Evolutionary conservation across 1,140 invertebrate species (phyloP), one percentile per base, ranked within the genome.

Genomic region (Nasonia longicornis): DNA sequence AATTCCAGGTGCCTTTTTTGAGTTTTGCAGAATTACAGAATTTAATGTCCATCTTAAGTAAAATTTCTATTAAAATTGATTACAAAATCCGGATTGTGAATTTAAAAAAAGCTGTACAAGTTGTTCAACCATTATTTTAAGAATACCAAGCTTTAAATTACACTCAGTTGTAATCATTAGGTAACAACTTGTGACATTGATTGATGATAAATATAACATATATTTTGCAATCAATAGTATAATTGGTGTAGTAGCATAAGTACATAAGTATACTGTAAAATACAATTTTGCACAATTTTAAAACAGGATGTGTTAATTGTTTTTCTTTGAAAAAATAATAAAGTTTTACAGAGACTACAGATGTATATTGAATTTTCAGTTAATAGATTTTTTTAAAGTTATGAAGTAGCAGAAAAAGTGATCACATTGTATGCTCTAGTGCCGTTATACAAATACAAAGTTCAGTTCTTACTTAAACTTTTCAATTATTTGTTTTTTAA

Each of bases 1-100:
- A 77, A 77, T 81, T 81, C 80, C 74, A 81, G 74, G 80, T 77
- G 74, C 80, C 80, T 81, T 77, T 75, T 81, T 81, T 81, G 71
- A 81, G 66, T 81, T 81, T 71, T 77, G 67, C 52, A 71, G 48
- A 64, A 74, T 64, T 80, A 75, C 72, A 80, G 22, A 69, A 71
- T 76, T 71, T 71, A 16, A 58, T n/a, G 20, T 58, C 20, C 64
- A 63, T 16, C 71, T 77, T 72, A 11, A 63, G 29, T 71, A n/a
- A 38, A 26, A 14, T 77, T 72, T 69, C 11, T 69, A 48, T 48
- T 22, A n/a, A 70, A 72, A 76, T 71, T 75, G 14, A 38, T 70
- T 29, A 2, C 52, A 71, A 26, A 71, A 16, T 75, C 2, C 69
- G 29, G 12, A 67, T 75, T 76, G 35, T 71, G 10, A 64, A 63